phyloP scores from a whole-genome alignment of 1,140 invertebrate genomes.

The Orius insidiosus region DNA sequence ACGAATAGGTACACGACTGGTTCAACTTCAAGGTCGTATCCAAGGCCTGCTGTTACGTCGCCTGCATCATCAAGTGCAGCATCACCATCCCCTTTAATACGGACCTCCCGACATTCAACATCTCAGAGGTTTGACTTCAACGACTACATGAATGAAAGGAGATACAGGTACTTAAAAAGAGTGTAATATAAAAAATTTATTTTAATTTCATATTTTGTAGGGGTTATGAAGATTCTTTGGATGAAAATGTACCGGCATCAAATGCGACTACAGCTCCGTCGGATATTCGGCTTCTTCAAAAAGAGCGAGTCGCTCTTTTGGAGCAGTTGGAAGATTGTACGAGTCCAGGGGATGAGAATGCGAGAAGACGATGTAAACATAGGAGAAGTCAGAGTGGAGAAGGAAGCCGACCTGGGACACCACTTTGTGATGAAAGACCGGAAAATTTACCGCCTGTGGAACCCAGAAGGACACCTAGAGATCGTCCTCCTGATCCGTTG shows the following conservation, averaged over 20 bases:
- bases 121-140: conserved; percentile 17
- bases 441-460: conserved; percentile 54
- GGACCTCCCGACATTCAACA: conserved; percentile 12
- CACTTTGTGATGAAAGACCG: conserved; percentile 63
- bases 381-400: conserved; percentile 26
- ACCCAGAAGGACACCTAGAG: conserved; percentile 41
- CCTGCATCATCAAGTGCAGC: conserved; percentile 12
- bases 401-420: conserved; percentile 61
- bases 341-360: conserved; percentile 36
- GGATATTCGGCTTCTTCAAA: conserved; percentile 48
- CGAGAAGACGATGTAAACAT: conserved; percentile 26
- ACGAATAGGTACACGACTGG: neutral
- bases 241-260: conserved; percentile 13
- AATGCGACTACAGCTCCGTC: conserved; percentile 25
- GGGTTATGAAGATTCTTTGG: conserved; percentile 20
- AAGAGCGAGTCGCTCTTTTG: conserved; percentile 46
- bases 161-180: too few species aligned
- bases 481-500: conserved; percentile 43
- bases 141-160: conserved; percentile 14
- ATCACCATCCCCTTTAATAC: conserved; percentile 15
- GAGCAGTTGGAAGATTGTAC: conserved; percentile 54
- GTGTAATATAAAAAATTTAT: too few species aligned
- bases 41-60: conserved; percentile 5
- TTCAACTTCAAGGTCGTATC: neutral
- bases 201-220: too few species aligned